Evolutionary conservation across 1,140 invertebrate species (phyloP).

Genomic region (Trichonephila clavata): DNA sequence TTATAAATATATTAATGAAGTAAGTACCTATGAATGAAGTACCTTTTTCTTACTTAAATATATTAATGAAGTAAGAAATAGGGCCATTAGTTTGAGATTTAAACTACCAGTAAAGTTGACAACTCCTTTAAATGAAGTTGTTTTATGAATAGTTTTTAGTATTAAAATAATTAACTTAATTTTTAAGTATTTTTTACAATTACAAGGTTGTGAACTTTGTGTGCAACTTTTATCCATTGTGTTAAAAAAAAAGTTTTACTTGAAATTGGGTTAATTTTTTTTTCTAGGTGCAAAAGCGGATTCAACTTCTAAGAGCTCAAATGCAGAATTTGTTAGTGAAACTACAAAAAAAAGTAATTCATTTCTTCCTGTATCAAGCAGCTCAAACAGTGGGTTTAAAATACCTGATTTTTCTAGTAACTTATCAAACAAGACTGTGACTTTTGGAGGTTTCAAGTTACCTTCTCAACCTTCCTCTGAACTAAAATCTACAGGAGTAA

Average conservation of each 20-base stretch:
- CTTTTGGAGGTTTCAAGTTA: constrained; percentile 32
- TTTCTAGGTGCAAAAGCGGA: not conserved
- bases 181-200: too few relatives aligned
- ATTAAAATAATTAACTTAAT: too few relatives aligned
- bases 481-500: not conserved
- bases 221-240: not conserved
- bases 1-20: too few relatives aligned
- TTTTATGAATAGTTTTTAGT: too few relatives aligned
- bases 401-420: not conserved
- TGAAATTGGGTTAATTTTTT: not conserved
- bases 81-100: too few relatives aligned
- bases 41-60: too few relatives aligned
- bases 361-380: not conserved
- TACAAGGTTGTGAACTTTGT: too few relatives aligned
- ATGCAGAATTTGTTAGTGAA: not conserved
- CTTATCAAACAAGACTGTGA: not conserved
- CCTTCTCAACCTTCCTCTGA: not conserved
- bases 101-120: too few relatives aligned
- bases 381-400: constrained; percentile 22
- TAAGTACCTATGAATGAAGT: too few relatives aligned
- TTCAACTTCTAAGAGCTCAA: constrained; percentile 1
- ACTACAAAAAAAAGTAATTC: not conserved
- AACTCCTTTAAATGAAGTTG: too few relatives aligned
- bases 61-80: too few relatives aligned
- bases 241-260: too few relatives aligned